phyloP scores from a whole-genome alignment of 1,140 invertebrate species.

The Philotrypesis tridentata region DNA sequence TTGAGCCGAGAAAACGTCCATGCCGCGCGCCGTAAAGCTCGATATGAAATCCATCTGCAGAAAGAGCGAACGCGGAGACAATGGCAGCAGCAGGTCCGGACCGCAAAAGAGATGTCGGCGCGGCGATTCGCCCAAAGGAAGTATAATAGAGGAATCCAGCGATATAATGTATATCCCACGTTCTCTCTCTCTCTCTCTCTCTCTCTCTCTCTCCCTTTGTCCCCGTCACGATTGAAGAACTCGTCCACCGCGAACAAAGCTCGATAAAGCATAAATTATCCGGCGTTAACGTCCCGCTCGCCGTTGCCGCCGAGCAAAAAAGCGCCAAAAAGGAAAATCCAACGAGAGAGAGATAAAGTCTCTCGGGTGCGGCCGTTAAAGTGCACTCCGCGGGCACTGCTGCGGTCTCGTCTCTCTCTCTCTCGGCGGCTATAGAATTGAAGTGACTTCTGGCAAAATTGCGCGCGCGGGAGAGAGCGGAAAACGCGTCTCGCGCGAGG shows the following conservation, averaged over 20 bases:
- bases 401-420: background rate
- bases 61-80: background rate
- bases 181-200: too few relatives aligned
- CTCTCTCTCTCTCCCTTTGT: too few relatives aligned
- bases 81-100: too few relatives aligned
- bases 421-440: slow-evolving; percentile 24
- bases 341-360: background rate
- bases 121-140: background rate
- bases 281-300: slow-evolving; percentile 19
- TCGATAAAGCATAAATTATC: slow-evolving; percentile 32
- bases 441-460: slow-evolving; percentile 22
- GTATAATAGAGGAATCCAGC: background rate
- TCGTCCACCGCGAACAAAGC: background rate
- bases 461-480: slow-evolving; percentile 45
- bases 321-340: background rate
- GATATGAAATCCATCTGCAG: background rate
- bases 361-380: background rate
- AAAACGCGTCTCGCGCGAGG: slow-evolving; percentile 27
- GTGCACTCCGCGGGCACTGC: background rate
- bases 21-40: background rate
- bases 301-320: background rate
- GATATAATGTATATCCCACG: background rate
- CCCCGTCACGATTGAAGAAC: background rate
- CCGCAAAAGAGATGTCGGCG: too few relatives aligned
- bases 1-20: background rate